Evolutionary conservation across 2,888 invertebrate genomes (phyloP).

Genomic region (Polietes domitor): DNA sequence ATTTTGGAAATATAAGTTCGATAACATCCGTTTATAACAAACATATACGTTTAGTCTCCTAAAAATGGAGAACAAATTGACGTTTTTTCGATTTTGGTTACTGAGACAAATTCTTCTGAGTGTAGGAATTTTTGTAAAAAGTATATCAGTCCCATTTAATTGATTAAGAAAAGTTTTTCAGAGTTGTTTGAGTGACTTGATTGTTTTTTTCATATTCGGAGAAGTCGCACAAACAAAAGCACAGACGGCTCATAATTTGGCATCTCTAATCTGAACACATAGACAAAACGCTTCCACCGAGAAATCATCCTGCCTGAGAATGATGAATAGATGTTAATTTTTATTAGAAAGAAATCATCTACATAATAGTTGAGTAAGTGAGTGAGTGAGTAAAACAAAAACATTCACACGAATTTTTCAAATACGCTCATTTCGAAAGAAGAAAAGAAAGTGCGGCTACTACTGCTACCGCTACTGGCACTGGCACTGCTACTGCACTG

Average conservation of each 20-base stretch:
- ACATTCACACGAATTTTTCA: constrained; percentile 36
- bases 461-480: constrained; percentile 9
- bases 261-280: background rate
- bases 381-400: background rate
- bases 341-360: constrained; percentile 47
- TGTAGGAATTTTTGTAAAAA: too few species aligned
- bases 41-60: too few species aligned
- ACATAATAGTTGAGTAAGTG: constrained; percentile 53
- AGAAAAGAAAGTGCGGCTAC: constrained; percentile 12
- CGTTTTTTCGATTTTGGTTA: too few species aligned
- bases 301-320: constrained; percentile 38
- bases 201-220: too few species aligned
- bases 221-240: too few species aligned
- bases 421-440: background rate
- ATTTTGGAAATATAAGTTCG: too few species aligned
- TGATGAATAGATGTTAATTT: constrained; percentile 60
- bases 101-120: too few species aligned
- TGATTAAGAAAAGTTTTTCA: too few species aligned
- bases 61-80: too few species aligned
- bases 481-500: background rate
- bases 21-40: too few species aligned
- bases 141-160: too few species aligned
- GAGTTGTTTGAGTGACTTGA: too few species aligned
- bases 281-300: constrained; percentile 10
- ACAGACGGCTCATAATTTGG: background rate